phyloP scores from a whole-genome alignment of 2,113 vertebrate genomes.

The Canis aureus region DNA sequence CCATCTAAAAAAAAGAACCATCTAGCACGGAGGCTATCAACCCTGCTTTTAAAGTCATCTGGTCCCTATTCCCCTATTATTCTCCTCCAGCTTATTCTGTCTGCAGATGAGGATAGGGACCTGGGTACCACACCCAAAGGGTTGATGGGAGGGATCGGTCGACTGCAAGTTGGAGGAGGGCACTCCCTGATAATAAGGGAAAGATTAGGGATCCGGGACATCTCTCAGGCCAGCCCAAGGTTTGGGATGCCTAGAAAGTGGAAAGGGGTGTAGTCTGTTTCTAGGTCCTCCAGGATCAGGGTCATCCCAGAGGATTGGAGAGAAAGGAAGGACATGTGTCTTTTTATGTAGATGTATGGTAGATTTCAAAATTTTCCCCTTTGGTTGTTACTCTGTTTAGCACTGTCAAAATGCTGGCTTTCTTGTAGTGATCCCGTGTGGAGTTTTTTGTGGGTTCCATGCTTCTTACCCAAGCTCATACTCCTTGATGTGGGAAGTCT shows the following conservation, averaged over 20 bases:
- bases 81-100: not conserved
- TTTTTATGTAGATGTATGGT: not conserved
- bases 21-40: not conserved
- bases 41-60: not conserved
- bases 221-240: not conserved
- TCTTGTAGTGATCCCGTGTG: fast-evolving
- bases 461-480: fast-evolving
- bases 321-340: not conserved
- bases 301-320: not conserved
- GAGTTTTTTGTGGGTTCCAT: not conserved
- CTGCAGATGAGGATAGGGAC: not conserved
- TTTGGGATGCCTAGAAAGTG: not conserved
- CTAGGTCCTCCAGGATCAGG: not conserved
- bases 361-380: not conserved
- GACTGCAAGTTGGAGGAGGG: not conserved
- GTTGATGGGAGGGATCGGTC: not conserved
- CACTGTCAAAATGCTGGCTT: not conserved
- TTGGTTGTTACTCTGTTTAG: not conserved
- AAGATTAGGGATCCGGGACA: not conserved
- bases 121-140: not conserved
- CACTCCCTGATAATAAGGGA: not conserved
- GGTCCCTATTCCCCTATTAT: not conserved
- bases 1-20: not conserved
- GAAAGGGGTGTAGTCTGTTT: not conserved
- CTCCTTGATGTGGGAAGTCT: not conserved